Base-by-base conservation (phyloP, 2,797 vertebrate species). In the Chrysolophus pictus region DNA sequence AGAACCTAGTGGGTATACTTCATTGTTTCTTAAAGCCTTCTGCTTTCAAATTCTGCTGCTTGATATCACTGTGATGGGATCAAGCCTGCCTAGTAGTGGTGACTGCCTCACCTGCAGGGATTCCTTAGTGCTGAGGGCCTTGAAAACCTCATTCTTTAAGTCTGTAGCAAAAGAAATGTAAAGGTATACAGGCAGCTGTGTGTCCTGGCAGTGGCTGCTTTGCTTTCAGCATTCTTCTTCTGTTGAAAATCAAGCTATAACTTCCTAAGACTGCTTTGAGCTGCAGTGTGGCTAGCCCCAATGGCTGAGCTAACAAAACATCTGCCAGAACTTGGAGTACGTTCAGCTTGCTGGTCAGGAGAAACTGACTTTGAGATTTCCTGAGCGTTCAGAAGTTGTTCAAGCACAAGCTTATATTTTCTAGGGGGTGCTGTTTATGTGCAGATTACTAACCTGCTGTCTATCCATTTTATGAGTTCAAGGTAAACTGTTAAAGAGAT, bases 381-480 rank as follows among this genome's bases (percentile, higher is more conserved):
- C n/a, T 35, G 24, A 70, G 2, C 37, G 28, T 60, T 47, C 17
- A 28, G 19, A 55, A 44, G 23, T 14, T 19, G 3, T 60, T 74
- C 28, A 31, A 0, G 1, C 9, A 21, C 17, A 14, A 41, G 28
- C 39, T 63, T 41, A 24, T 17, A 41, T 63, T 29, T 63, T 63
- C 37, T 41, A 39, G 11, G 26, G 26, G 17, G 8, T 63, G 24
- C 42, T 63, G 19, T 65, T 60, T 55, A 22, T 0, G 0, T 55
- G 31, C 39, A 69, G 31, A 14, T 58, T 51, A 11, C 60, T n/a
- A 6, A 55, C 37, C 39, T 11, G 24, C 24, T 33, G 46, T 28
- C 41, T 31, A 16, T 21, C 23, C 7, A 12, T 60, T 44, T 14
- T 14, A 2, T 8, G 14, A 1, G 0, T 76, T 55, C n/a, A 31